Base-by-base conservation (phyloP, 2,113 vertebrate species). In the Callipepla squamata region DNA sequence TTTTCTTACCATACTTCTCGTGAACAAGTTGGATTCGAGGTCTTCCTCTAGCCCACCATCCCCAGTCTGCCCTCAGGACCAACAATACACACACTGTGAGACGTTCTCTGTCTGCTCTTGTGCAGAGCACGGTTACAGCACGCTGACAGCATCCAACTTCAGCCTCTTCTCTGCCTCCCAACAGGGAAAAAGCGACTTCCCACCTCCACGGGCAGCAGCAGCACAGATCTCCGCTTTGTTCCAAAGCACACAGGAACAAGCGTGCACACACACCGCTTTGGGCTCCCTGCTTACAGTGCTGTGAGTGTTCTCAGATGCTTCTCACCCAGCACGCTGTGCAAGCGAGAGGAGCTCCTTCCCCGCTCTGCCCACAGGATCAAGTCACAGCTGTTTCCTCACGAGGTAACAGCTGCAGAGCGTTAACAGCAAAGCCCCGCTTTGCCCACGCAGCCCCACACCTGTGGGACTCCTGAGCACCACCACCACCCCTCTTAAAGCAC, bases 201-300 rank as follows among this genome's bases (percentile, higher is more conserved):
- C 58, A 72, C 80, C 40, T 17, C 51, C 61, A 7, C 4, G 18
- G 3, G 3, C 1, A 86, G 25, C 53, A 79, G 38, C 32, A 67
- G 32, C 20, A 86, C 13, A 70, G 51, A 74, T 57, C 53, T 55
- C 30, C 21, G 58, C 63, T 89, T 80, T 13, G 8, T 61, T 67
- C 63, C 74, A 40, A 72, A 68, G 38, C 6, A 7, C 0, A 26
- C 8, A 44, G 34, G 19, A 80, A 63, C 0, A 4, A 48, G 26
- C 13, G 30, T 1, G 4, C 0, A 0, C 25, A 34, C 3, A 42
- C 50, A 13, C 0, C 40, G 70, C 63, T 91, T 51, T 1, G 4
- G 78, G 59, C 79, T 89, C 51, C 80, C 44, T 1, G 2, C 38
- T 47, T 76, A 25, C 14, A 23, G n/a, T 7, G 6, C 40, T 23